Percentiles rank a stretch among this genome's conserved stretches.
phyloP scores from a whole-genome alignment of 2,888 invertebrate species.

The Ditula angustiorana region DNA sequence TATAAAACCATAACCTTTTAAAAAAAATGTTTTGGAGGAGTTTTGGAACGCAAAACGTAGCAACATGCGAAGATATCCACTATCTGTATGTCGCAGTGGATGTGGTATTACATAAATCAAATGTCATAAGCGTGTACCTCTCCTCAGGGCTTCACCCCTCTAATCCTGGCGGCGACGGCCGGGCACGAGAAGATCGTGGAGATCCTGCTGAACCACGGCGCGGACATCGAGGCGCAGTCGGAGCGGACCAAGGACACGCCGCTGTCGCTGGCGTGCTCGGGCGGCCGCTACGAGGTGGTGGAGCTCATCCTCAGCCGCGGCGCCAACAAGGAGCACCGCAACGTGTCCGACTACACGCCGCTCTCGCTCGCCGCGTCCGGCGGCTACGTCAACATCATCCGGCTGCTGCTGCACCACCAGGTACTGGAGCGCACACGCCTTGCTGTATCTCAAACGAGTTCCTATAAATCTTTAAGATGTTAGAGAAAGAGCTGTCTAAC shows the following conservation, averaged over 20 bases:
- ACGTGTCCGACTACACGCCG: conserved; percentile 99
- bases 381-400: conserved; percentile 99
- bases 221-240: conserved; percentile 99
- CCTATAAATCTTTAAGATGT: no score
- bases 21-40: no score
- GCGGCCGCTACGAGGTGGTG: conserved; percentile 96
- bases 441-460: no score
- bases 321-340: conserved; percentile 99
- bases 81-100: no score
- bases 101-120: no score
- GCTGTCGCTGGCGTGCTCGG: conserved; percentile 98
- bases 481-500: no score
- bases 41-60: no score
- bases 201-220: conserved; percentile 95
- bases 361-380: conserved; percentile 99
- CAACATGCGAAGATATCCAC: no score
- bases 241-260: conserved; percentile 99
- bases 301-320: conserved; percentile 94
- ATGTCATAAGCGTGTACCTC: no score
- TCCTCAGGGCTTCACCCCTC: conserved; percentile 94
- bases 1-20: no score
- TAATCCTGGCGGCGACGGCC: conserved; percentile 98
- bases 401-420: conserved; percentile 95
- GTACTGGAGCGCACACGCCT: no score
- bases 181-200: conserved; percentile 94